Evolutionary conservation across 2,797 vertebrate species (phyloP).

Genomic region (Micropoecilia bifurca): DNA sequence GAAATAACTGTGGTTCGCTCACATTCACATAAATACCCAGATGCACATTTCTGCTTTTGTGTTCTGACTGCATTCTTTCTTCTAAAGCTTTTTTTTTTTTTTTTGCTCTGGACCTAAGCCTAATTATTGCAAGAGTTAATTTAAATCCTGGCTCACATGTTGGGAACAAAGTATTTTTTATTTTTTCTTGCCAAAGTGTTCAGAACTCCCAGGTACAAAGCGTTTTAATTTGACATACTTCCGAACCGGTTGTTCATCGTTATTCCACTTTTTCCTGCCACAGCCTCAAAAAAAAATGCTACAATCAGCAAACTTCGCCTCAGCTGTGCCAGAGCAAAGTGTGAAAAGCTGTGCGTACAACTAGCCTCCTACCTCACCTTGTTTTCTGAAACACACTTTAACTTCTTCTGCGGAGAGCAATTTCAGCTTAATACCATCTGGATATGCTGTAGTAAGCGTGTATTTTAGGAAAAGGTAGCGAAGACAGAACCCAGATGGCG

Average conservation of each 20-base stretch:
- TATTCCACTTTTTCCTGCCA: slow-evolving; percentile 21
- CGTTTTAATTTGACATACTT: slow-evolving; percentile 9
- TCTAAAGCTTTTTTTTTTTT: slow-evolving; percentile 5
- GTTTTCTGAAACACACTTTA: slow-evolving; percentile 16
- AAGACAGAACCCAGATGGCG: slow-evolving; percentile 21
- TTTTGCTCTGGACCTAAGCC: slow-evolving; percentile 19
- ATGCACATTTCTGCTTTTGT: slow-evolving; percentile 30
- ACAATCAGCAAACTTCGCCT: slow-evolving; percentile 42
- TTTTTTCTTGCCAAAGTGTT: slow-evolving; percentile 23
- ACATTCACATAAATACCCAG: slow-evolving; percentile 34
- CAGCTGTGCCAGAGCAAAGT: slow-evolving; percentile 41
- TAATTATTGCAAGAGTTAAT: slow-evolving; percentile 30
- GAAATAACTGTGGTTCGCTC: slow-evolving; percentile 80
- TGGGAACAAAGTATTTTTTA: not conserved
- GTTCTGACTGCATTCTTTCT: slow-evolving; percentile 45
- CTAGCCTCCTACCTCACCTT: slow-evolving; percentile 38
- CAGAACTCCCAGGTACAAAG: slow-evolving; percentile 21
- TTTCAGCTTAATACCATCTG: slow-evolving; percentile 37
- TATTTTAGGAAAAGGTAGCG: slow-evolving; percentile 9
- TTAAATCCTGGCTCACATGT: slow-evolving; percentile 16
- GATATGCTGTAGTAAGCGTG: slow-evolving; percentile 3
- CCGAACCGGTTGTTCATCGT: slow-evolving; percentile 3
- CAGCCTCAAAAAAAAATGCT: slow-evolving; percentile 7
- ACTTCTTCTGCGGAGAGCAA: slow-evolving; percentile 8
- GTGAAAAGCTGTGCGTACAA: slow-evolving; percentile 48